A percentile compares a stretch with the other conserved stretches of the same genome.
Conservation (phyloP, 2,113 vertebrate genomes). For the Galeopterus variegatus region DNA sequence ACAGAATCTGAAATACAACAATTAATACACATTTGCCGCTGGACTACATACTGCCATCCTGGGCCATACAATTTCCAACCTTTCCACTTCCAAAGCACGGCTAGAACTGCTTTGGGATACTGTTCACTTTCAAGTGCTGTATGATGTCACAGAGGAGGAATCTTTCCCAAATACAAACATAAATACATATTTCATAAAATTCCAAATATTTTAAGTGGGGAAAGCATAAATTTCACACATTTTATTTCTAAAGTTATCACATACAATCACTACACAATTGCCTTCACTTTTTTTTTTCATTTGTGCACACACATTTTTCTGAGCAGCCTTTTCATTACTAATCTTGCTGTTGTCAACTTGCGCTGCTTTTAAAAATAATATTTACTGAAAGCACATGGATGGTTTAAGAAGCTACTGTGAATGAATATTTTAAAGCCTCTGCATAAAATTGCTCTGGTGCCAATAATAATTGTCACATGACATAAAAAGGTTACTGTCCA, state of each 20-base stretch:
- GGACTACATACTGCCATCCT: constrained; percentile 74
- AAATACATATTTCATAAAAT: constrained; percentile 86
- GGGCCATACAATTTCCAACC: constrained; percentile 66
- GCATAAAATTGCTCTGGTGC: constrained; percentile 35
- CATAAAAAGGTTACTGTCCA: neutral
- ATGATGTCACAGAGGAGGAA: constrained; percentile 84
- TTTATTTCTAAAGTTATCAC: constrained; percentile 83
- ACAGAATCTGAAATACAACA: constrained; percentile 88
- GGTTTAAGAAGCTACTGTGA: constrained; percentile 68
- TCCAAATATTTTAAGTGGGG: constrained; percentile 83
- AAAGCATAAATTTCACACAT: constrained; percentile 86
- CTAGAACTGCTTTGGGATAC: constrained; percentile 81
- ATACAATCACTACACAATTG: constrained; percentile 86
- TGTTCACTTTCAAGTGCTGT: constrained; percentile 84
- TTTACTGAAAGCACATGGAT: constrained; percentile 52
- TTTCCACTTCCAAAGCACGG: constrained; percentile 72
- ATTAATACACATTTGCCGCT: constrained; percentile 84
- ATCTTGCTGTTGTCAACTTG: constrained; percentile 54
- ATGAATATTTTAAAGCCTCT: constrained; percentile 56
- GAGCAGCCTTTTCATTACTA: constrained; percentile 37
- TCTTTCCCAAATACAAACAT: constrained; percentile 86
- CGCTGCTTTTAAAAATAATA: constrained; percentile 60
- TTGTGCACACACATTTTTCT: constrained; percentile 77
- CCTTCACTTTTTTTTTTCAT: constrained; percentile 60
- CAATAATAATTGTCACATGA: constrained; percentile 13